Evolutionary conservation across 2,888 invertebrate species (phyloP).

Genomic region (Lathronympha strigana): DNA sequence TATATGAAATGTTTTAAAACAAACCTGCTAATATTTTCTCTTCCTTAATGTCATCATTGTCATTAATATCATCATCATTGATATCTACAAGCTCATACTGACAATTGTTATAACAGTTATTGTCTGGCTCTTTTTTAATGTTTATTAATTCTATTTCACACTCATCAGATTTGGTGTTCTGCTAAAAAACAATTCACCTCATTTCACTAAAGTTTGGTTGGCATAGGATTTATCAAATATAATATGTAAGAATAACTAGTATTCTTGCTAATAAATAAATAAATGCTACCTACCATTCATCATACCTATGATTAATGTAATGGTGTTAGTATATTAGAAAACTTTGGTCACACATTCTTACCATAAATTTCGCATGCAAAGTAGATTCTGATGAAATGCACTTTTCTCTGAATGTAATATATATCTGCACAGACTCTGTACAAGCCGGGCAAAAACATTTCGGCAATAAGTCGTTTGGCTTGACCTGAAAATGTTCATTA

Average conservation of each 20-base stretch:
- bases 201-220: no score
- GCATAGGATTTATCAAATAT: no score
- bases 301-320: no score
- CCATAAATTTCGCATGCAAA: neutral
- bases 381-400: conserved; percentile 31
- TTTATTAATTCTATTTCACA: neutral
- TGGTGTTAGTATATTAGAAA: no score
- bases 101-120: neutral
- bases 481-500: conserved; percentile 20
- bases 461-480: conserved; percentile 16
- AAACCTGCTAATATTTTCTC: conserved; percentile 14
- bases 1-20: no score
- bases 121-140: conserved; percentile 11
- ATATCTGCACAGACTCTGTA: conserved; percentile 11
- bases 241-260: no score
- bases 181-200: neutral
- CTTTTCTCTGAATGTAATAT: conserved; percentile 26
- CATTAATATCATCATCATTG: conserved; percentile 2
- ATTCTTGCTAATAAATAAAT: neutral
- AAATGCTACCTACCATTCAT: no score
- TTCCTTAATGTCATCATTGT: conserved; percentile 6
- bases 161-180: conserved; percentile 7
- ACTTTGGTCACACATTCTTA: neutral
- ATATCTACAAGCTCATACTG: conserved; percentile 6
- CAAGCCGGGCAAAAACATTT: conserved; percentile 24